Evolutionary conservation across 30 jellyfish, hydroid and myxozoan species (phyloP).

Genomic region (Pelagia noctiluca): DNA sequence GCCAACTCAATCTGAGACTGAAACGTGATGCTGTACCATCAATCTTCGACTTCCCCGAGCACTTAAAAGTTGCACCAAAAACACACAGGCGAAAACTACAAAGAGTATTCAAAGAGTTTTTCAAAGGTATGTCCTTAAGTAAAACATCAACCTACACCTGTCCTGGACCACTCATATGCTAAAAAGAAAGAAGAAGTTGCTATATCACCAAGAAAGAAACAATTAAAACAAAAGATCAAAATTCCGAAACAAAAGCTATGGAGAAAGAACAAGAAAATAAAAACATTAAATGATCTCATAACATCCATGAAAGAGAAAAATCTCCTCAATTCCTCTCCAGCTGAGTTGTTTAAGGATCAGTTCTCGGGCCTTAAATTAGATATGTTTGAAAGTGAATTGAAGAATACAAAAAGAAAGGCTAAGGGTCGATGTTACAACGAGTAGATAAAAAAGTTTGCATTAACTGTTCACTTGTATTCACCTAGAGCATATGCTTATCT

Average conservation of each 20-base stretch:
- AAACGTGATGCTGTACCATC: constrained; percentile 20
- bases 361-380: constrained; percentile 23
- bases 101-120: background rate
- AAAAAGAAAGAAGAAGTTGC: too few relatives aligned
- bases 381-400: constrained; percentile 6
- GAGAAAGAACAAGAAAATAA: constrained; percentile 8
- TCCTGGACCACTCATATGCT: too few relatives aligned
- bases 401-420: background rate
- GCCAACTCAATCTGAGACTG: background rate
- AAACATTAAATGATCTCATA: constrained; percentile 6
- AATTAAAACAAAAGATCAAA: constrained; percentile 9
- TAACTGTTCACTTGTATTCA: constrained; percentile 37
- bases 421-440: constrained; percentile 25
- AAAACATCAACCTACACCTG: too few relatives aligned
- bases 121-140: too few relatives aligned
- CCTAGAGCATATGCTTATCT: constrained; percentile 24
- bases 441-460: constrained; percentile 37
- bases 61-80: background rate
- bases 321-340: background rate
- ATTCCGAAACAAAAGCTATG: constrained; percentile 30
- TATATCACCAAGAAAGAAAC: constrained; percentile 2
- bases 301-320: constrained; percentile 7
- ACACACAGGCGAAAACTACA: background rate
- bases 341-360: constrained; percentile 30
- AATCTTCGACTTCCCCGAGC: constrained; percentile 20